Conservation (phyloP, 2,797 vertebrate genomes). For the Phoxinus dragarum region DNA sequence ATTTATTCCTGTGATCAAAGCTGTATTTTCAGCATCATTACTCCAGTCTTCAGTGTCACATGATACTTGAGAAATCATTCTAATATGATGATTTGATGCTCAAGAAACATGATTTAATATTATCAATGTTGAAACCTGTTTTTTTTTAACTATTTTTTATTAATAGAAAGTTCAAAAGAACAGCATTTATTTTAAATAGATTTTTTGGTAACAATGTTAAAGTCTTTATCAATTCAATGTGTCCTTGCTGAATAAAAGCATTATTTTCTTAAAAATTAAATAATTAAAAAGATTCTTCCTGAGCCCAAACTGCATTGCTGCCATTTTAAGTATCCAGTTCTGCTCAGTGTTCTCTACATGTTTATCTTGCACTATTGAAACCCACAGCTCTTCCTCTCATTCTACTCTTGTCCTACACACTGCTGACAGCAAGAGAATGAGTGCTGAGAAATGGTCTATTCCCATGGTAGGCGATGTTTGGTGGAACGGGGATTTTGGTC, state of each 20-base stretch:
- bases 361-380: constrained; percentile 21
- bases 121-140: too few species aligned
- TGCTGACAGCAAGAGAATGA: constrained; percentile 27
- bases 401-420: background rate
- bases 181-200: background rate
- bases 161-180: too few species aligned
- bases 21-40: too few species aligned
- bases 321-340: background rate
- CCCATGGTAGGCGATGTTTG: background rate
- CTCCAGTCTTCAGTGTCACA: too few species aligned
- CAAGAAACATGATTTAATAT: too few species aligned
- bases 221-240: background rate
- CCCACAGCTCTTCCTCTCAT: constrained; percentile 21
- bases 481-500: background rate
- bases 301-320: background rate
- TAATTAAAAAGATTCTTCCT: background rate
- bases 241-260: background rate
- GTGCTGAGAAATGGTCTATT: constrained; percentile 9
- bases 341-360: background rate
- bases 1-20: too few species aligned
- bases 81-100: too few species aligned
- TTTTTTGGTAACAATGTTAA: background rate
- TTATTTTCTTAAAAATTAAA: background rate
- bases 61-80: too few species aligned
- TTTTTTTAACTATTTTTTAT: too few species aligned